Evolutionary conservation across 2,888 invertebrate species (phyloP).

Genomic region (Zonitis immaculata): DNA sequence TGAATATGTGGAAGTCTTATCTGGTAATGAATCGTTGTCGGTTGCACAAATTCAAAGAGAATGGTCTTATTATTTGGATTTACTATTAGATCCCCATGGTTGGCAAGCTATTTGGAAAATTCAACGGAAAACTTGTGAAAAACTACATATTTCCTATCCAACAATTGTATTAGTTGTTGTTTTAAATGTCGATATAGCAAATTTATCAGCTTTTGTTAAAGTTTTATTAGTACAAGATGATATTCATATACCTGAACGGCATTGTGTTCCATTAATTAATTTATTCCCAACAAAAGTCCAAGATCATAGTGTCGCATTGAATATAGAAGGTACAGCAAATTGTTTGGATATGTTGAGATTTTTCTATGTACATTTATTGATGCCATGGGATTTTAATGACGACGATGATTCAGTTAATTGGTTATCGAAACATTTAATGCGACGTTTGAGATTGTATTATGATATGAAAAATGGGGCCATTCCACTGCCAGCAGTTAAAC

Average conservation of each 20-base stretch:
- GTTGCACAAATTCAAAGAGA: conserved; percentile 51
- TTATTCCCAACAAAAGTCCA: conserved; percentile 64
- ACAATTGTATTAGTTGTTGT: conserved; percentile 59
- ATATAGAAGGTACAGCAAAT: conserved; percentile 58
- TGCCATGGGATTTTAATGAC: conserved; percentile 69
- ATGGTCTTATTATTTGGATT: conserved; percentile 56
- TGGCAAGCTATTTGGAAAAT: conserved; percentile 71
- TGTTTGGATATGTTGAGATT: conserved; percentile 63
- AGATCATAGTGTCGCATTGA: conserved; percentile 53
- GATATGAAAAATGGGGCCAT: conserved; percentile 55
- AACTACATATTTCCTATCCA: conserved; percentile 61
- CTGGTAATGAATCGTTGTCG: conserved; percentile 48
- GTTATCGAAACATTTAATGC: conserved; percentile 53
- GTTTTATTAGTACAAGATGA: conserved; percentile 63
- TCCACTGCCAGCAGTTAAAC: conserved; percentile 50
- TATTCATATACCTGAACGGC: conserved; percentile 56
- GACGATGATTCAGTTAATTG: conserved; percentile 59
- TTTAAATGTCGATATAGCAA: conserved; percentile 54
- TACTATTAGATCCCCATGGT: conserved; percentile 60
- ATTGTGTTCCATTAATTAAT: conserved; percentile 58
- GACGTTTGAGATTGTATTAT: conserved; percentile 54
- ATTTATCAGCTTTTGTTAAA: conserved; percentile 55
- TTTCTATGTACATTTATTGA: conserved; percentile 62
- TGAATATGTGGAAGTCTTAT: conserved; percentile 54
- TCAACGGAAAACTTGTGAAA: conserved; percentile 59